A percentile compares a stretch with the other conserved stretches of the same genome.
Evolutionary conservation across 1,140 invertebrate species (phyloP).

Genomic region (Halictus rubicundus): DNA sequence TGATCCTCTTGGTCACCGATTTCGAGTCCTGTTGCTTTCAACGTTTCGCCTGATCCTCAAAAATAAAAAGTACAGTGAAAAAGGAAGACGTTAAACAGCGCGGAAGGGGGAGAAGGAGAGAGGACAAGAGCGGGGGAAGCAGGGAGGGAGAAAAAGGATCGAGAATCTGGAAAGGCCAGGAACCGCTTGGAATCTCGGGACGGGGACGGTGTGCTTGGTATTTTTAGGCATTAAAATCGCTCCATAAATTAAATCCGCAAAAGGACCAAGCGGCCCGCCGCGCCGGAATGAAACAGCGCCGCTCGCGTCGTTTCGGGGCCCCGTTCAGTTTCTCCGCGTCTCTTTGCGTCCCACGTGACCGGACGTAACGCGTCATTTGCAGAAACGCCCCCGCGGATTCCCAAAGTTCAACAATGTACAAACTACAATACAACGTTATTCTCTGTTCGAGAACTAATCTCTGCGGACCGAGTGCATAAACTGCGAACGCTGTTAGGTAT

Average conservation of each 20-base stretch:
- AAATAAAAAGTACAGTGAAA: not conserved
- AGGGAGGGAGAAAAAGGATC: not conserved
- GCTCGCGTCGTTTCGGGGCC: slow-evolving; percentile 64
- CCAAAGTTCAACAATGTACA: too few relatives aligned
- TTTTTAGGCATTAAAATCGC: slow-evolving; percentile 77
- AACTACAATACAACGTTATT: too few relatives aligned
- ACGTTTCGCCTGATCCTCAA: not conserved
- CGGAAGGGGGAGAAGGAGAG: slow-evolving; percentile 2
- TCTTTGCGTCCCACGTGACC: slow-evolving; percentile 68
- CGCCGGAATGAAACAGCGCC: slow-evolving; percentile 64
- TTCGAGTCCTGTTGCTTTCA: not conserved
- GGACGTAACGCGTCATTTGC: slow-evolving; percentile 72
- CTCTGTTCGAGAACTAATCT: too few relatives aligned
- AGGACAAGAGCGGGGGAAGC: not conserved
- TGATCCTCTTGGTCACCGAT: too few relatives aligned
- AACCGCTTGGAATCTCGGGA: slow-evolving; percentile 70
- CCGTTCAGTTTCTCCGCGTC: slow-evolving; percentile 69
- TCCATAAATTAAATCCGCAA: slow-evolving; percentile 77
- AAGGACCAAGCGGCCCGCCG: slow-evolving; percentile 62
- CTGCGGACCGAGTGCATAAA: too few relatives aligned
- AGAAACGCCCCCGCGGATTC: too few relatives aligned
- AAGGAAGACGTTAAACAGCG: not conserved
- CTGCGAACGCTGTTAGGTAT: too few relatives aligned
- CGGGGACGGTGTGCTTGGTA: slow-evolving; percentile 64
- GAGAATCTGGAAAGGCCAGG: slow-evolving; percentile 45